Evolutionary conservation across 2,113 vertebrate genomes (phyloP).

Genomic region (Danionella cerebrum): DNA sequence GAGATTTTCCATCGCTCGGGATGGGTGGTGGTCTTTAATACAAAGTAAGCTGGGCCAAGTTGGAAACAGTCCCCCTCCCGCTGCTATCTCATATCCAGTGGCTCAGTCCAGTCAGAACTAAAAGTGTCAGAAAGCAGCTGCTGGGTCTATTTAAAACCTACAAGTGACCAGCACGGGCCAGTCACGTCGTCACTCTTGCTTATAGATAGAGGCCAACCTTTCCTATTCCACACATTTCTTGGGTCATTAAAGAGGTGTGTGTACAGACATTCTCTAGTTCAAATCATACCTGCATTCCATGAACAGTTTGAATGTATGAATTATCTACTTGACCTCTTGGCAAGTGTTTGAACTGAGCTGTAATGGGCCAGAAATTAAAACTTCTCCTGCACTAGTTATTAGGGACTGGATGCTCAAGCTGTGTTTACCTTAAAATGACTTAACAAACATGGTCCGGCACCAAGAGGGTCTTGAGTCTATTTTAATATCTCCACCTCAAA

Average conservation of each 20-base stretch:
- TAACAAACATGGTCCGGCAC: too few relatives aligned
- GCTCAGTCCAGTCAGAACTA: background rate
- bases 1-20: conserved; percentile 13
- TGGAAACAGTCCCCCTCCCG: conserved; percentile 11
- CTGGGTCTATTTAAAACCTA: conserved; percentile 31
- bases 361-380: too few relatives aligned
- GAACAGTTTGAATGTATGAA: too few relatives aligned
- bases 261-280: too few relatives aligned
- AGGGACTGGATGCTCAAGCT: too few relatives aligned
- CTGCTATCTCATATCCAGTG: conserved; percentile 9
- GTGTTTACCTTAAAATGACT: too few relatives aligned
- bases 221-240: background rate
- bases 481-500: too few relatives aligned
- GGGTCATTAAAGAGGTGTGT: background rate
- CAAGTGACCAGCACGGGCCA: conserved; percentile 26
- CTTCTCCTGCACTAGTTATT: too few relatives aligned
- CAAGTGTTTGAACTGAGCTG: too few relatives aligned
- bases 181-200: conserved; percentile 7
- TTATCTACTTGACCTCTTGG: too few relatives aligned
- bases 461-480: too few relatives aligned
- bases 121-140: conserved; percentile 29
- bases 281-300: too few relatives aligned
- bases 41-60: background rate
- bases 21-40: background rate
- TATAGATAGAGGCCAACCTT: background rate